phyloP scores from a whole-genome alignment of 1,140 invertebrate genomes.

The Acromyrmex echinatior region DNA sequence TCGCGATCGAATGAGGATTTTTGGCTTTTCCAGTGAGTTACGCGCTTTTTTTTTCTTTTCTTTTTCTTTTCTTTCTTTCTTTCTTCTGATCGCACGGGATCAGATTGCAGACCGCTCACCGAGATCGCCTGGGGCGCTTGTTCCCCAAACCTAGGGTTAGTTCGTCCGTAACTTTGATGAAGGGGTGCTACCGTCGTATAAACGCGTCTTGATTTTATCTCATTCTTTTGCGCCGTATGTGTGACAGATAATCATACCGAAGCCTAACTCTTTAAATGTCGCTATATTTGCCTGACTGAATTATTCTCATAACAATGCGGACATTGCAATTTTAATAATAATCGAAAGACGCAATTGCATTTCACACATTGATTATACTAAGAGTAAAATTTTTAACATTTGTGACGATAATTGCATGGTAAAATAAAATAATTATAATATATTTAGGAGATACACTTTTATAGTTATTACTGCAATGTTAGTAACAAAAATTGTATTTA shows the following conservation, averaged over 20 bases:
- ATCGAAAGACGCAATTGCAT: constrained; percentile 12
- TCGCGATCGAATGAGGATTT: constrained; percentile 52
- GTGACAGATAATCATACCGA: constrained; percentile 4
- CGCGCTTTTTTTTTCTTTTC: background rate
- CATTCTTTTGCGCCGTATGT: background rate
- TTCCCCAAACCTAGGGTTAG: constrained; percentile 19
- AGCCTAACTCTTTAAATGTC: background rate
- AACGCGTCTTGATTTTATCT: constrained; percentile 4
- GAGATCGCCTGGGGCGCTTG: constrained; percentile 11
- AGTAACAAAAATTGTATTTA: too few relatives aligned
- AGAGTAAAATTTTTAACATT: too few relatives aligned
- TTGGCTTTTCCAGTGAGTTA: constrained; percentile 23
- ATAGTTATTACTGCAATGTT: too few relatives aligned
- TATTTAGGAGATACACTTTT: too few relatives aligned
- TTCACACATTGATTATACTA: background rate
- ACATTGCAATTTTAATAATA: background rate
- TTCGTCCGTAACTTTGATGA: constrained; percentile 12
- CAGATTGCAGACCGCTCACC: constrained; percentile 24
- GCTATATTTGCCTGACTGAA: background rate
- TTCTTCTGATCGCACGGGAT: background rate
- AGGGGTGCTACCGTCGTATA: constrained; percentile 2
- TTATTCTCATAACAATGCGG: background rate
- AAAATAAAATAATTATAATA: too few relatives aligned
- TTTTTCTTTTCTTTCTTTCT: background rate
- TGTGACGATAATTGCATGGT: too few relatives aligned